Evolutionary conservation across 2,113 vertebrate genomes (phyloP).

Genomic region (Microcebus lehilahytsara): DNA sequence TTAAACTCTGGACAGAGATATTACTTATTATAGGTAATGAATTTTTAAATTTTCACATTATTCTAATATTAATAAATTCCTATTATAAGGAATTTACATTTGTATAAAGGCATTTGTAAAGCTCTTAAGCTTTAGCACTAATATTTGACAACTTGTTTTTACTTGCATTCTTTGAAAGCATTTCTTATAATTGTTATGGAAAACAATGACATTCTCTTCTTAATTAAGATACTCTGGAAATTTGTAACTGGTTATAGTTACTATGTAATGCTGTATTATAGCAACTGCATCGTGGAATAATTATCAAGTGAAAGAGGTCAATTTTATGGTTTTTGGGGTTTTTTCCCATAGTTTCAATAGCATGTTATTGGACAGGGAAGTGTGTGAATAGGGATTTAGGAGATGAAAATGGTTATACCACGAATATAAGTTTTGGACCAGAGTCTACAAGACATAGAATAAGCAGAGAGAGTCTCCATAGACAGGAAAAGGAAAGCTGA

Average conservation of each 20-base stretch:
- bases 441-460: slow-evolving; percentile 48
- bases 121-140: background rate
- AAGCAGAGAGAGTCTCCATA: slow-evolving; percentile 62
- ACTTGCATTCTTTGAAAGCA: background rate
- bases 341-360: background rate
- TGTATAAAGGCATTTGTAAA: slow-evolving; percentile 19
- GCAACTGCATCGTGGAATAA: background rate
- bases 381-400: slow-evolving; percentile 43
- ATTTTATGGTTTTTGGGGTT: background rate
- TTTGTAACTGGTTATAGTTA: background rate
- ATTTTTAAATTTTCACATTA: background rate
- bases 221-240: slow-evolving; percentile 14
- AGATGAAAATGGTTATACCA: slow-evolving; percentile 20
- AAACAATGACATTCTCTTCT: slow-evolving; percentile 3
- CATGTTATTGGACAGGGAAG: background rate
- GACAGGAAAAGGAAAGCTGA: slow-evolving; percentile 72
- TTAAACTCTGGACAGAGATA: background rate
- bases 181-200: slow-evolving; percentile 9
- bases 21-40: background rate
- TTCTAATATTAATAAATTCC: background rate
- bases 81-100: background rate
- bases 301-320: background rate
- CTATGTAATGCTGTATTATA: background rate
- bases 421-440: slow-evolving; percentile 35
- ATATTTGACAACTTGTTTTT: slow-evolving; percentile 38